phyloP scores from a whole-genome alignment of 2,888 invertebrate genomes.

The Trichogramma evanescens region DNA sequence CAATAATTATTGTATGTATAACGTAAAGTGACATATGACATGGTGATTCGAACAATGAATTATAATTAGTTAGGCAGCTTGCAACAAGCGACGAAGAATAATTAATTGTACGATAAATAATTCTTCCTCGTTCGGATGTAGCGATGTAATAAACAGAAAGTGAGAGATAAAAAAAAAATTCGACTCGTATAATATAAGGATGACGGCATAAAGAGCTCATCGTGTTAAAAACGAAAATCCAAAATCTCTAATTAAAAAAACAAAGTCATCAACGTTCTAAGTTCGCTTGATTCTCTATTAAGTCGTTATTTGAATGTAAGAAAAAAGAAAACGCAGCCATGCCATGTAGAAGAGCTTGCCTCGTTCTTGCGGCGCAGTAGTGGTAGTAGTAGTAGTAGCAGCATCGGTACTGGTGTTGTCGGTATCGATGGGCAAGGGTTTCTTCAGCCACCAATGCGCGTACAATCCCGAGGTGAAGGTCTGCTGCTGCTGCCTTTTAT shows the following conservation, averaged over 20 bases:
- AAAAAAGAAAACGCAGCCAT: conserved; percentile 42
- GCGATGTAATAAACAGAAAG: background rate
- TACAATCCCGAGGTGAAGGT: conserved; percentile 78
- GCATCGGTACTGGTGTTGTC: background rate
- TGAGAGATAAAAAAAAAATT: background rate
- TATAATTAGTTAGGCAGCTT: conserved; percentile 17
- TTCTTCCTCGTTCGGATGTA: background rate
- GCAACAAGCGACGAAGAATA: conserved; percentile 18
- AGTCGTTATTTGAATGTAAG: conserved; percentile 8
- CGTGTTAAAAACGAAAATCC: background rate
- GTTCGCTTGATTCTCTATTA: conserved; percentile 21
- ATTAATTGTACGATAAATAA: background rate
- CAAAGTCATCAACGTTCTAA: conserved; percentile 23
- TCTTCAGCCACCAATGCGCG: conserved; percentile 91
- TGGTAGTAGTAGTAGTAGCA: conserved; percentile 19
- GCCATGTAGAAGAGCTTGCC: conserved; percentile 47
- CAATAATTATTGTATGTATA: conserved; percentile 20
- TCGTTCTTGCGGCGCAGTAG: conserved; percentile 30
- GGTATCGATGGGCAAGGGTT: conserved; percentile 57
- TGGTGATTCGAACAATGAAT: conserved; percentile 14
- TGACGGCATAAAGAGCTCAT: background rate
- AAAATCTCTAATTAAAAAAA: conserved; percentile 2
- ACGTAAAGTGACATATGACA: conserved; percentile 19
- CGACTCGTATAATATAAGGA: background rate
- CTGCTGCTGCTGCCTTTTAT: conserved; percentile 45